Percentiles rank a stretch among this genome's conserved stretches.
phyloP scores from a whole-genome alignment of 2,888 invertebrate species.

The Cheilosia vernalis region DNA sequence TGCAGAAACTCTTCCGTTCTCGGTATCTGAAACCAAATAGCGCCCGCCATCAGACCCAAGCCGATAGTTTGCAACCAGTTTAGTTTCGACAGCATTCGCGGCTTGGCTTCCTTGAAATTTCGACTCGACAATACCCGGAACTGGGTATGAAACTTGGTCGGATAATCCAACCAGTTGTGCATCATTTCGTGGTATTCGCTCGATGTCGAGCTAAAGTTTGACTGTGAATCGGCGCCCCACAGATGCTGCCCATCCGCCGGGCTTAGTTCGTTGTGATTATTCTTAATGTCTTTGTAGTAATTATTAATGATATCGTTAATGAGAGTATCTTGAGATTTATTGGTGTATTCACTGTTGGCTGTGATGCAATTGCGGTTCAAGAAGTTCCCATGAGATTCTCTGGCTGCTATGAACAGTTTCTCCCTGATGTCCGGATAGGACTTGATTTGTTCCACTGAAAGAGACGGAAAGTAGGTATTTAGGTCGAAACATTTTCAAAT shows the following conservation, averaged over 20 bases:
- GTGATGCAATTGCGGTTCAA: slow-evolving; percentile 80
- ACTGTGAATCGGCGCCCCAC: slow-evolving; percentile 88
- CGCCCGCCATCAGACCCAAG: slow-evolving; percentile 88
- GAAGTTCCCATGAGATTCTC: slow-evolving; percentile 85
- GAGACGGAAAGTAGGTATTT: slow-evolving; percentile 6
- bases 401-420: slow-evolving; percentile 87
- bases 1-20: slow-evolving; percentile 89
- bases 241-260: slow-evolving; percentile 85
- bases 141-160: slow-evolving; percentile 91
- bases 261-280: slow-evolving; percentile 75
- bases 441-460: slow-evolving; percentile 90
- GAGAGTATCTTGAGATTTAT: slow-evolving; percentile 78
- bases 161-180: slow-evolving; percentile 88
- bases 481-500: background rate
- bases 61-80: slow-evolving; percentile 91
- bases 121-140: slow-evolving; percentile 90
- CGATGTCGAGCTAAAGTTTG: slow-evolving; percentile 87
- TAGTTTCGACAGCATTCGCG: slow-evolving; percentile 89
- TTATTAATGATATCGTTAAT: slow-evolving; percentile 80
- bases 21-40: slow-evolving; percentile 91
- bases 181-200: slow-evolving; percentile 84
- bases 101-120: slow-evolving; percentile 90
- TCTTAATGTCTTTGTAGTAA: slow-evolving; percentile 79
- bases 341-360: slow-evolving; percentile 78
- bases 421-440: slow-evolving; percentile 87